Percentiles rank a stretch among this genome's conserved stretches.
Evolutionary conservation across 2,797 vertebrate species (phyloP).

Genomic region (Buphagus erythrorhynchus): DNA sequence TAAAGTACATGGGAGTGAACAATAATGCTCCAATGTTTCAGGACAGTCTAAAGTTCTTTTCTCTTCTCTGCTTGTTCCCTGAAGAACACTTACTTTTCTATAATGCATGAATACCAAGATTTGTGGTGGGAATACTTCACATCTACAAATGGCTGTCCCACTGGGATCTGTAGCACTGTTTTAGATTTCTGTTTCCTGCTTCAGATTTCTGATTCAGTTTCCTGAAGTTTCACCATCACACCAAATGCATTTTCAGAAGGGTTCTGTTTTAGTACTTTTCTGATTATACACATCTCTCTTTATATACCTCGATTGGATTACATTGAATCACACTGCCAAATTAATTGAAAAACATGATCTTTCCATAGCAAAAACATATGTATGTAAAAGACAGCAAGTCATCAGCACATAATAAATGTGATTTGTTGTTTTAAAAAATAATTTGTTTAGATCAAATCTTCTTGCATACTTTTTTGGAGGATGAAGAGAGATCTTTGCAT

Average conservation of each 20-base stretch:
- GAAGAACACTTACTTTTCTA: slow-evolving; percentile 50
- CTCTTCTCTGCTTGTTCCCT: slow-evolving; percentile 25
- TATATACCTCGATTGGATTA: slow-evolving; percentile 62
- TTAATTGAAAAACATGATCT: slow-evolving; percentile 58
- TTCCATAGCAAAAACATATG: slow-evolving; percentile 43
- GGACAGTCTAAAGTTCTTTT: slow-evolving; percentile 11
- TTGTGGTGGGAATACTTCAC: slow-evolving; percentile 61
- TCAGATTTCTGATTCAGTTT: slow-evolving; percentile 71
- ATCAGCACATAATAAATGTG: slow-evolving; percentile 12
- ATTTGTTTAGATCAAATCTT: background rate
- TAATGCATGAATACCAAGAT: slow-evolving; percentile 24
- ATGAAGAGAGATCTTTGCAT: background rate
- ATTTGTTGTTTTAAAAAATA: slow-evolving; percentile 24
- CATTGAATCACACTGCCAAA: slow-evolving; percentile 54
- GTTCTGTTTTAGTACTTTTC: slow-evolving; percentile 72
- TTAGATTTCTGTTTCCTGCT: slow-evolving; percentile 75
- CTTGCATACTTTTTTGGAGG: background rate
- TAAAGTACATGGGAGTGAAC: background rate
- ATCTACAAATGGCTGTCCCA: slow-evolving; percentile 28
- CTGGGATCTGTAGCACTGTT: slow-evolving; percentile 67
- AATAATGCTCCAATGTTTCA: slow-evolving; percentile 12
- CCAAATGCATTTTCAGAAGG: slow-evolving; percentile 60
- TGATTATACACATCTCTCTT: slow-evolving; percentile 37
- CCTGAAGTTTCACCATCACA: slow-evolving; percentile 63
- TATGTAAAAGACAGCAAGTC: slow-evolving; percentile 48